Percentiles rank a stretch among this genome's conserved stretches.
Conservation (phyloP, 2,888 invertebrate genomes). For the Cantharis lateralis region DNA sequence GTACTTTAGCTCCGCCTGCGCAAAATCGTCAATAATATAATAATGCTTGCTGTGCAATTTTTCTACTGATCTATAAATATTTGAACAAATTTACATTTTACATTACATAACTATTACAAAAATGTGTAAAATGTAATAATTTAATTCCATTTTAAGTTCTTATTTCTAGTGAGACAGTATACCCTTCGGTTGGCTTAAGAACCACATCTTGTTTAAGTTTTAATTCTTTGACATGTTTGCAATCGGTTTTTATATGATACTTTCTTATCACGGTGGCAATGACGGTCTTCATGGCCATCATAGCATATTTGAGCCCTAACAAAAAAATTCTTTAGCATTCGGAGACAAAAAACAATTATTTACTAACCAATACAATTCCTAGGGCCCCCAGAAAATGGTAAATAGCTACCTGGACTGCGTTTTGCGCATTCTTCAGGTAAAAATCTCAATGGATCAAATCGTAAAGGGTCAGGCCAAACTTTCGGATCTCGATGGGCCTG, state of each 20-base stretch:
- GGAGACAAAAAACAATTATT: neutral
- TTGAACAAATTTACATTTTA: no score
- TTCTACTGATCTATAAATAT: no score
- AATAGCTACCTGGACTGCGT: neutral
- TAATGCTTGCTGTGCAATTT: no score
- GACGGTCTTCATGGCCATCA: constrained; percentile 5
- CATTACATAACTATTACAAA: no score
- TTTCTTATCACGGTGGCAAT: neutral
- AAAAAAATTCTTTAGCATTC: neutral
- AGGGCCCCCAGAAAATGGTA: neutral
- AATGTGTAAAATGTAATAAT: no score
- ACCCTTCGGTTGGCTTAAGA: neutral
- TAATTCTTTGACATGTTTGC: neutral
- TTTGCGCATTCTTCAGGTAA: constrained; percentile 5
- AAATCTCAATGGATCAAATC: constrained; percentile 21
- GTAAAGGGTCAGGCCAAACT: neutral
- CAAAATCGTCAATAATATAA: no score
- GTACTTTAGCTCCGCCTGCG: no score
- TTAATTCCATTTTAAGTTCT: neutral
- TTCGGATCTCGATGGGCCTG: neutral
- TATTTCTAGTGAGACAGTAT: neutral
- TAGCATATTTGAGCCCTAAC: neutral
- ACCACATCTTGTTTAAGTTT: neutral
- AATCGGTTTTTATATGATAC: neutral
- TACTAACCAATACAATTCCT: neutral